Conservation (phyloP, 2,888 invertebrate genomes). For the Spicauda simplicius region DNA sequence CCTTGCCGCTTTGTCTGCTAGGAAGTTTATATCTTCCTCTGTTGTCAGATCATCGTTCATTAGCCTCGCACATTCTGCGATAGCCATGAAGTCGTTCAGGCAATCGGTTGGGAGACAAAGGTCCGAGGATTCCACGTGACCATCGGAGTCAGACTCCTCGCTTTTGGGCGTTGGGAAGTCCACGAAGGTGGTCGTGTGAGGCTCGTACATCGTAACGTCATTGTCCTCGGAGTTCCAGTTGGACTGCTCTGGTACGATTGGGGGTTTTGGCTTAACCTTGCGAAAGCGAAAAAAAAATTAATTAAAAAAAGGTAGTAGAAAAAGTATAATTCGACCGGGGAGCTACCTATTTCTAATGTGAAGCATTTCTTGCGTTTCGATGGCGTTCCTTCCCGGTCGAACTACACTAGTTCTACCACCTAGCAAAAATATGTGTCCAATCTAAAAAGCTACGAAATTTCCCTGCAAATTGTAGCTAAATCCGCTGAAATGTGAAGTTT, state of each 20-base stretch:
- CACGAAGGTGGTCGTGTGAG: slow-evolving; percentile 73
- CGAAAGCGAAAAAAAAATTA: too few relatives aligned
- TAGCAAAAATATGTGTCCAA: too few relatives aligned
- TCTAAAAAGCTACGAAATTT: too few relatives aligned
- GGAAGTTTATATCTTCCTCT: slow-evolving; percentile 69
- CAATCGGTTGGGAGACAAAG: slow-evolving; percentile 77
- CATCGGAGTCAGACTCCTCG: slow-evolving; percentile 77
- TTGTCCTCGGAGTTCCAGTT: slow-evolving; percentile 67
- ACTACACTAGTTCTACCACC: too few relatives aligned
- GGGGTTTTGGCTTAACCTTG: slow-evolving; percentile 59
- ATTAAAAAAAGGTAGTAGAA: too few relatives aligned
- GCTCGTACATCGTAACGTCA: slow-evolving; percentile 80
- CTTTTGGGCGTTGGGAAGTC: slow-evolving; percentile 69
- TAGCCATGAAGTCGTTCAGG: slow-evolving; percentile 75
- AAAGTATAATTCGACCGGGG: too few relatives aligned
- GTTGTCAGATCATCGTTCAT: slow-evolving; percentile 60
- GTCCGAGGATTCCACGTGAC: slow-evolving; percentile 71
- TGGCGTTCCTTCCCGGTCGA: too few relatives aligned
- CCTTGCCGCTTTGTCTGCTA: slow-evolving; percentile 75
- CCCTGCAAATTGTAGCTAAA: too few relatives aligned
- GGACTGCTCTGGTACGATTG: slow-evolving; percentile 58
- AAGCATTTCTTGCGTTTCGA: too few relatives aligned
- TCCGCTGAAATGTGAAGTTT: too few relatives aligned
- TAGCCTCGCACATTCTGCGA: slow-evolving; percentile 67
- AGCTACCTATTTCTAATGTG: too few relatives aligned